These are phyloP conservation scores for Neogobius melanostomus DNA, from an alignment of 2,113 vertebrate genomes.

Conservation along the genomic window DNA sequence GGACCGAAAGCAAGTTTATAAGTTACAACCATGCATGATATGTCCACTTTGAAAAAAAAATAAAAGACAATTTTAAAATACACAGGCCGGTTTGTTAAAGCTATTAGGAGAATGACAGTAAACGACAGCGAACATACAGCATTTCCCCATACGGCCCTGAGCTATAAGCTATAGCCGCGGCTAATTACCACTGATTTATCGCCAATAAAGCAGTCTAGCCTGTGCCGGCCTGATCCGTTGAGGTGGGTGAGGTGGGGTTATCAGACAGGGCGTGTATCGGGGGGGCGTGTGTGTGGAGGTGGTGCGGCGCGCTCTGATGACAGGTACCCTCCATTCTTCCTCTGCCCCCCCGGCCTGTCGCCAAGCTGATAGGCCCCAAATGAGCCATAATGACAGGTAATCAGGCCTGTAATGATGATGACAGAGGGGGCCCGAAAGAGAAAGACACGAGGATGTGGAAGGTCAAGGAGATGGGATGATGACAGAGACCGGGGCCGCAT, in stretches of 20 bases:
- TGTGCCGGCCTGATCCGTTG: neutral
- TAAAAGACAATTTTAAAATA: too few species aligned
- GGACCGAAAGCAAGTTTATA: too few species aligned
- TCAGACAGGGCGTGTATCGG: constrained; percentile 1
- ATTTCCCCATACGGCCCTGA: neutral
- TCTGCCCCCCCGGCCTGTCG: constrained; percentile 49
- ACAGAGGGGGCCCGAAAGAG: constrained; percentile 50
- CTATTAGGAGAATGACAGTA: too few species aligned
- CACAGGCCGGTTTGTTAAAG: too few species aligned
- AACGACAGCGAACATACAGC: too few species aligned
- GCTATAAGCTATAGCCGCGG: neutral
- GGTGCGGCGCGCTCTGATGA: constrained; percentile 46
- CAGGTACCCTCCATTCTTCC: constrained; percentile 48
- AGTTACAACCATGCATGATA: too few species aligned
- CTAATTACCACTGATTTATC: neutral
- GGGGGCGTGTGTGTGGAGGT: neutral
- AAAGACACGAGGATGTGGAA: constrained; percentile 14
- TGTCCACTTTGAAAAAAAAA: too few species aligned
- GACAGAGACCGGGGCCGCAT: constrained; percentile 48
- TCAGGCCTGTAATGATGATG: constrained; percentile 72
- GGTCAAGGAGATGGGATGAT: constrained; percentile 49
- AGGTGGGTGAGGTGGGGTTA: neutral
- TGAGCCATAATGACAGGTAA: constrained; percentile 77
- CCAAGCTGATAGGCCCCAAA: constrained; percentile 75
- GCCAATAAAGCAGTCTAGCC: neutral